These are phyloP conservation scores for Agonopterix alstromeriana DNA, from an alignment of 2,888 invertebrate genomes.

Conservation along the genomic window DNA sequence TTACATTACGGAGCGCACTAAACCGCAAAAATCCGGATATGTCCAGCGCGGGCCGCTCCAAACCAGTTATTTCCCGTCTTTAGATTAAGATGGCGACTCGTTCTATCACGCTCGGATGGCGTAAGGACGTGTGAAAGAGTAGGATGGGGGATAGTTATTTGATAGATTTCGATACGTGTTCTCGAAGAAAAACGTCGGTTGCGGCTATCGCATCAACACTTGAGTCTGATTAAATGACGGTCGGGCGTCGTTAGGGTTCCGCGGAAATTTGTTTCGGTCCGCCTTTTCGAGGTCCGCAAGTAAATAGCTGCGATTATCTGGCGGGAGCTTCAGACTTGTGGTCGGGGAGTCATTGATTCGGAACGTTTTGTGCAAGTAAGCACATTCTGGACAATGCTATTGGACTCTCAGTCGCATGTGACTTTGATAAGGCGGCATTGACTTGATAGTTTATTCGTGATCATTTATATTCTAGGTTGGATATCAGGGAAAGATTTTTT, in stretches of 20 bases:
- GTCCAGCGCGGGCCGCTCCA: conserved; percentile 38
- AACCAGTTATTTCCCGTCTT: conserved; percentile 55
- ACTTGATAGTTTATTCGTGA: no score
- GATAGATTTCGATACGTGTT: conserved; percentile 43
- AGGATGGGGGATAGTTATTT: conserved; percentile 15
- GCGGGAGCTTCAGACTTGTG: conserved; percentile 2
- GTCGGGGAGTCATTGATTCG: conserved; percentile 23
- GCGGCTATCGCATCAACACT: conserved; percentile 53
- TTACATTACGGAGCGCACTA: conserved; percentile 30
- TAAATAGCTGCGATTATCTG: conserved; percentile 32
- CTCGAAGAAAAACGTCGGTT: conserved; percentile 26
- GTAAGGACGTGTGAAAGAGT: conserved; percentile 11
- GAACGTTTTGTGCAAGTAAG: conserved; percentile 15
- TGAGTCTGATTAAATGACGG: conserved; percentile 63
- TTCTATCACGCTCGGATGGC: conserved; percentile 5
- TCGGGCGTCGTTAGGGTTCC: conserved; percentile 43
- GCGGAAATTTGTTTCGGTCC: conserved; percentile 46
- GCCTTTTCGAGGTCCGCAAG: conserved; percentile 39
- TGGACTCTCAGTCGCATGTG: no score
- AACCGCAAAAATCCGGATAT: conserved; percentile 53
- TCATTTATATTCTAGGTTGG: no score
- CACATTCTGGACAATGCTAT: background rate
- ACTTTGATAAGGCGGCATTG: no score
- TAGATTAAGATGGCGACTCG: conserved; percentile 35
- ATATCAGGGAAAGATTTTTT: no score